phyloP scores from a whole-genome alignment of 2,888 invertebrate species.

The Pseudococcus viburni region DNA sequence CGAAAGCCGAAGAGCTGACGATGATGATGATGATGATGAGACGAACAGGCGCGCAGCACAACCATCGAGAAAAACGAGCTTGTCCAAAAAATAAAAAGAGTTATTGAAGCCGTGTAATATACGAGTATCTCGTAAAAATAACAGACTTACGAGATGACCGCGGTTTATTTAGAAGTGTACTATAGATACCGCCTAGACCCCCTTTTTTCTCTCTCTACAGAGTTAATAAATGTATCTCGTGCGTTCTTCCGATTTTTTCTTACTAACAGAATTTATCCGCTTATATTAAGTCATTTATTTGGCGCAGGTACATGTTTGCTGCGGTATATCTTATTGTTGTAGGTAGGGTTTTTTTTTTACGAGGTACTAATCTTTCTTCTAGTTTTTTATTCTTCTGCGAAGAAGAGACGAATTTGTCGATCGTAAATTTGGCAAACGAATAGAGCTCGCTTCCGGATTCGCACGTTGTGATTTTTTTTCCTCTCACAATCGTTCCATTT shows the following conservation, averaged over 20 bases:
- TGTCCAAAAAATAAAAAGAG: slow-evolving; percentile 27
- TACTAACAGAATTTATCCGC: slow-evolving; percentile 15
- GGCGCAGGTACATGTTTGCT: background rate
- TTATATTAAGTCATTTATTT: slow-evolving; percentile 35
- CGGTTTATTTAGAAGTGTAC: slow-evolving; percentile 24
- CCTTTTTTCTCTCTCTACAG: background rate
- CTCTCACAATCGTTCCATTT: background rate
- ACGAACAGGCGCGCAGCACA: background rate
- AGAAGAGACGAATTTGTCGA: slow-evolving; percentile 12
- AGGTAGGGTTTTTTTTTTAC: background rate
- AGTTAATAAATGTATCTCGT: slow-evolving; percentile 11
- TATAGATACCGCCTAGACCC: background rate
- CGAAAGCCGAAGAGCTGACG: background rate
- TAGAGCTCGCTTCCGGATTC: background rate
- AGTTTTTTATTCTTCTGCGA: background rate
- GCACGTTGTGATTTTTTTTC: background rate
- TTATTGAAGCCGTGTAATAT: slow-evolving; percentile 29
- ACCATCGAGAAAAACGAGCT: slow-evolving; percentile 7
- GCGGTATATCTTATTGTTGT: background rate
- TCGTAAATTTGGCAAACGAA: slow-evolving; percentile 10
- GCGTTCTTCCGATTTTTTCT: background rate
- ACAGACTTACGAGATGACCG: slow-evolving; percentile 14
- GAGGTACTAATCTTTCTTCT: slow-evolving; percentile 24
- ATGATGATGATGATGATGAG: slow-evolving; percentile 31
- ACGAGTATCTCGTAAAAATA: slow-evolving; percentile 22